These are phyloP conservation scores for Hypomecis atomaria DNA, from an alignment of 2,888 invertebrate genomes.

Conservation along the genomic window DNA sequence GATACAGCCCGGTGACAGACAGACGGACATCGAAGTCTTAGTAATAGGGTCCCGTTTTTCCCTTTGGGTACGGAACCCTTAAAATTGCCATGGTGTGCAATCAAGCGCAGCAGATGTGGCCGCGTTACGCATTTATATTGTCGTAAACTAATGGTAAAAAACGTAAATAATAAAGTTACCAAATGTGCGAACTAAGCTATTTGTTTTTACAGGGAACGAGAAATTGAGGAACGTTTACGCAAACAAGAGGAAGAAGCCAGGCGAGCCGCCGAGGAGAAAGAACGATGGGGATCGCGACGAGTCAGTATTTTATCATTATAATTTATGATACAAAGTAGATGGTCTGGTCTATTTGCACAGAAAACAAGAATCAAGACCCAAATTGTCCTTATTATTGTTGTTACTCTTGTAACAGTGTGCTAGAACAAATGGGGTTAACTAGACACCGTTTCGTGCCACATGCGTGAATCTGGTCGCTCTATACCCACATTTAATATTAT, in stretches of 20 bases:
- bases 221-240: conserved; percentile 94
- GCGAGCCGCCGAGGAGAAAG: conserved; percentile 70
- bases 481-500: conserved; percentile 65
- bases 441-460: conserved; percentile 63
- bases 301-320: conserved; percentile 26
- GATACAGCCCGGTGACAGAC: too few species aligned
- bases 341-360: conserved; percentile 51
- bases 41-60: too few species aligned
- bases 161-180: too few species aligned
- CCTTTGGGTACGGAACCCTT: too few species aligned
- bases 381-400: conserved; percentile 52
- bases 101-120: too few species aligned
- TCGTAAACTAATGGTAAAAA: too few species aligned
- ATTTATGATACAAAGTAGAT: too few species aligned
- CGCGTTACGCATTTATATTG: too few species aligned
- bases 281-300: conserved; percentile 67
- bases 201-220: conserved; percentile 85
- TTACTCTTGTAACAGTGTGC: conserved; percentile 55
- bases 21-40: too few species aligned
- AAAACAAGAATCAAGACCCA: conserved; percentile 51
- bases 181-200: not conserved
- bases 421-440: conserved; percentile 63
- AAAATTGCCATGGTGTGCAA: too few species aligned
- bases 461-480: conserved; percentile 67
- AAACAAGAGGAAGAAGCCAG: conserved; percentile 83